Conservation (phyloP, 2,888 invertebrate genomes). For the Hirtodrosophila cameraria region DNA sequence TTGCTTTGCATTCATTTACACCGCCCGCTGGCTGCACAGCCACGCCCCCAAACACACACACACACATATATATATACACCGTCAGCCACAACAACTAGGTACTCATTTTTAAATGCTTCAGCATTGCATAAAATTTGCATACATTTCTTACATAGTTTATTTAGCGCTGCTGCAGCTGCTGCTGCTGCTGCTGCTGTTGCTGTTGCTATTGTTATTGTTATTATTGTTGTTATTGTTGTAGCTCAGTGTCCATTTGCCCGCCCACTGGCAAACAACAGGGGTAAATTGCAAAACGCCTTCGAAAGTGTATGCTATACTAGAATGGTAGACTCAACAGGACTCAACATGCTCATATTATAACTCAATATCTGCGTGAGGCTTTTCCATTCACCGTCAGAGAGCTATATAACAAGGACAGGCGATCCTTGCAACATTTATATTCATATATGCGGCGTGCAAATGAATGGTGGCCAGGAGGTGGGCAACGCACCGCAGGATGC, state of each 20-base stretch:
- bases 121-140: conserved; percentile 78
- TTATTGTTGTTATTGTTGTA: conserved; percentile 15
- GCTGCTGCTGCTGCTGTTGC: neutral
- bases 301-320: conserved; percentile 41
- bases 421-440: conserved; percentile 69
- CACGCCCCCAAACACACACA: conserved; percentile 14
- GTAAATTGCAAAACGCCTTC: conserved; percentile 51
- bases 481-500: conserved; percentile 57
- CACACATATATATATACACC: conserved; percentile 8
- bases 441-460: conserved; percentile 76
- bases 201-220: conserved; percentile 16
- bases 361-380: conserved; percentile 72
- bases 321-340: conserved; percentile 4
- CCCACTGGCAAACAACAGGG: conserved; percentile 47
- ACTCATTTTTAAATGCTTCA: conserved; percentile 75
- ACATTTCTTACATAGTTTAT: conserved; percentile 74
- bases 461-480: conserved; percentile 59
- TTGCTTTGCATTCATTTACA: no score
- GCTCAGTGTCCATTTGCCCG: conserved; percentile 56
- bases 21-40: conserved; percentile 28
- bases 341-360: conserved; percentile 54
- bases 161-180: conserved; percentile 51
- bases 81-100: conserved; percentile 30
- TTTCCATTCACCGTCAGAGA: conserved; percentile 37
- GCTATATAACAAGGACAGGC: conserved; percentile 3